Percentiles rank a stretch among this genome's conserved stretches.
Conservation (phyloP, 2,113 vertebrate genomes). For the Notothenia rossii region DNA sequence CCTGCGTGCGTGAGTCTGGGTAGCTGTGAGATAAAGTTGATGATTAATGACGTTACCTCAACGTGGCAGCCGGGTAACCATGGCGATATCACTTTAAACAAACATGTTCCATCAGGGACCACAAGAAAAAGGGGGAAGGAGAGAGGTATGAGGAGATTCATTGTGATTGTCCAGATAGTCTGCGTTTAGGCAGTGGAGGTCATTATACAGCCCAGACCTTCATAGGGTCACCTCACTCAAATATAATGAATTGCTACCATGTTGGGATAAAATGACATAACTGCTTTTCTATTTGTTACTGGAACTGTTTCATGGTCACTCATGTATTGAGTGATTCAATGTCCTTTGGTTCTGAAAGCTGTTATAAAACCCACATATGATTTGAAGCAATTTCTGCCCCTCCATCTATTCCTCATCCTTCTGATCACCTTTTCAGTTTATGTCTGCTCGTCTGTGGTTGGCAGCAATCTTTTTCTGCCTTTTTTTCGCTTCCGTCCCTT, state of each 20-base stretch:
- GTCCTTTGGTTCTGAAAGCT: constrained; percentile 53
- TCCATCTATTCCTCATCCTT: constrained; percentile 5
- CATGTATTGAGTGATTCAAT: constrained; percentile 28
- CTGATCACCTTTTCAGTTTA: constrained; percentile 7
- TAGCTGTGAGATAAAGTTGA: constrained; percentile 80
- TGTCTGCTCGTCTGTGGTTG: constrained; percentile 6
- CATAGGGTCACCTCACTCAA: constrained; percentile 36
- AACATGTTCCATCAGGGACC: constrained; percentile 61
- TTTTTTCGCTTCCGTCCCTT: constrained; percentile 5
- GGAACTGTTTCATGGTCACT: constrained; percentile 38
- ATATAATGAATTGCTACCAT: constrained; percentile 42
- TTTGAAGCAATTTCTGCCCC: constrained; percentile 29
- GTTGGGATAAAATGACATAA: constrained; percentile 56
- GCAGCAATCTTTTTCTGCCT: not conserved
- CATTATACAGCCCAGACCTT: constrained; percentile 7
- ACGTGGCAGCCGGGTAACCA: constrained; percentile 73
- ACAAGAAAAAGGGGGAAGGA: constrained; percentile 3
- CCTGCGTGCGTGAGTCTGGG: constrained; percentile 31
- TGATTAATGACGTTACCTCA: constrained; percentile 77
- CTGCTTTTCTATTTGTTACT: constrained; percentile 47
- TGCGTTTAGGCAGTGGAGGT: constrained; percentile 32
- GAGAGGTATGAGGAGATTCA: constrained; percentile 19
- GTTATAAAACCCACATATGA: constrained; percentile 31
- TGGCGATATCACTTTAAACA: constrained; percentile 73
- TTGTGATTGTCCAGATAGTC: constrained; percentile 37